phyloP scores from a whole-genome alignment of 2,888 invertebrate genomes.

The Drosophila dives region DNA sequence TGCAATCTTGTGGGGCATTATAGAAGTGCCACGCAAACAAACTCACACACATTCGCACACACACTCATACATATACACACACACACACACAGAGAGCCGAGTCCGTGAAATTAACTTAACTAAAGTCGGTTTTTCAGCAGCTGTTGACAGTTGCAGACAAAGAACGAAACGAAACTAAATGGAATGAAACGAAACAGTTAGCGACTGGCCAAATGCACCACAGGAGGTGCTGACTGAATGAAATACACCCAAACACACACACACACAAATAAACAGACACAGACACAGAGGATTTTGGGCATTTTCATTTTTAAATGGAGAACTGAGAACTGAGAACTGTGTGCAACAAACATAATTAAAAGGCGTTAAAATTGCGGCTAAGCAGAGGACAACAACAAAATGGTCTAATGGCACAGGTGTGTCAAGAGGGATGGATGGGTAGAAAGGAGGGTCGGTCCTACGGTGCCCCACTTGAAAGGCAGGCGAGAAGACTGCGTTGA shows the following conservation, averaged over 20 bases:
- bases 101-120: constrained; percentile 55
- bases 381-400: constrained; percentile 34
- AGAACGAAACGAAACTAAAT: not conserved
- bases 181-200: constrained; percentile 8
- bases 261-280: not conserved
- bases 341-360: constrained; percentile 71
- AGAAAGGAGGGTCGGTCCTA: not conserved
- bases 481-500: constrained; percentile 68
- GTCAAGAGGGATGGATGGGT: not conserved
- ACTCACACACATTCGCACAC: constrained; percentile 8
- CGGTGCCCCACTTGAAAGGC: constrained; percentile 33
- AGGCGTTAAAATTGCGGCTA: constrained; percentile 63
- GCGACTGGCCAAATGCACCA: constrained; percentile 33
- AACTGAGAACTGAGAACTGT: constrained; percentile 7
- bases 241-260: not conserved
- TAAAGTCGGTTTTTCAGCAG: constrained; percentile 43
- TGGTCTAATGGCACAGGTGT: constrained; percentile 21
- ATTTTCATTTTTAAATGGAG: constrained; percentile 58
- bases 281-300: constrained; percentile 43
- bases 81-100: not conserved
- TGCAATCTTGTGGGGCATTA: not conserved
- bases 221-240: constrained; percentile 26
- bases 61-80: constrained; percentile 11
- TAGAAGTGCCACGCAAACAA: constrained; percentile 4
- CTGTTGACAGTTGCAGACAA: constrained; percentile 45